Conservation (phyloP, 2,888 invertebrate species). For the Apotomis betuletana region DNA sequence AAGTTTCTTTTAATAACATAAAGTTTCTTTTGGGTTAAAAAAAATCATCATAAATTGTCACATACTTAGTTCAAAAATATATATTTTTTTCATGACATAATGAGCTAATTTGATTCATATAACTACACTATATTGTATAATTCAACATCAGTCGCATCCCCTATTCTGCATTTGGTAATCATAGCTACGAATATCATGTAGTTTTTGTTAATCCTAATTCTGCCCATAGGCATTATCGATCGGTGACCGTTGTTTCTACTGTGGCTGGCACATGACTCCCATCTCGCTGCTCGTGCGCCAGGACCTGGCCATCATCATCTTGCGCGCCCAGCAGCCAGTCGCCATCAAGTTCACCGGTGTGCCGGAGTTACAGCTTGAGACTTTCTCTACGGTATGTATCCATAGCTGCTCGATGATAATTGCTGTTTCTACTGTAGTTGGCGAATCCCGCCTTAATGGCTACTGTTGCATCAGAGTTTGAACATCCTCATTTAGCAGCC, state of each 20-base stretch:
- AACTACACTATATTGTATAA: too few species aligned
- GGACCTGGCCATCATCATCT: constrained; percentile 60
- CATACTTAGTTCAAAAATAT: too few species aligned
- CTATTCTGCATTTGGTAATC: too few species aligned
- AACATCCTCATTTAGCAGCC: neutral
- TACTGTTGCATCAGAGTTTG: neutral
- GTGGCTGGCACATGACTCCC: constrained; percentile 64
- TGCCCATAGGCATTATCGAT: constrained; percentile 59
- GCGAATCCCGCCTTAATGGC: neutral
- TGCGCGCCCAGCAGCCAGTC: constrained; percentile 63
- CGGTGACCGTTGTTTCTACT: constrained; percentile 63
- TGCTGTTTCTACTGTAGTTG: neutral
- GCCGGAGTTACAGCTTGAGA: constrained; percentile 65
- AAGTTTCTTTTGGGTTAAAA: too few species aligned
- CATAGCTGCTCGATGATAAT: neutral
- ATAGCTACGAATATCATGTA: too few species aligned
- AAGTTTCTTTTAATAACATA: too few species aligned
- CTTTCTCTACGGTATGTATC: constrained; percentile 64
- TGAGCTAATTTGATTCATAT: too few species aligned
- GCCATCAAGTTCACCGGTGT: constrained; percentile 65
- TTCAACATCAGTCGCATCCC: too few species aligned
- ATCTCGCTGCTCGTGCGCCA: constrained; percentile 56
- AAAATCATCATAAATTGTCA: too few species aligned
- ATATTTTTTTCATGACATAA: too few species aligned
- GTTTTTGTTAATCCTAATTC: neutral